These are phyloP conservation scores for Temnothorax nylanderi DNA, from an alignment of 1,140 invertebrate genomes.

Conservation along the genomic window DNA sequence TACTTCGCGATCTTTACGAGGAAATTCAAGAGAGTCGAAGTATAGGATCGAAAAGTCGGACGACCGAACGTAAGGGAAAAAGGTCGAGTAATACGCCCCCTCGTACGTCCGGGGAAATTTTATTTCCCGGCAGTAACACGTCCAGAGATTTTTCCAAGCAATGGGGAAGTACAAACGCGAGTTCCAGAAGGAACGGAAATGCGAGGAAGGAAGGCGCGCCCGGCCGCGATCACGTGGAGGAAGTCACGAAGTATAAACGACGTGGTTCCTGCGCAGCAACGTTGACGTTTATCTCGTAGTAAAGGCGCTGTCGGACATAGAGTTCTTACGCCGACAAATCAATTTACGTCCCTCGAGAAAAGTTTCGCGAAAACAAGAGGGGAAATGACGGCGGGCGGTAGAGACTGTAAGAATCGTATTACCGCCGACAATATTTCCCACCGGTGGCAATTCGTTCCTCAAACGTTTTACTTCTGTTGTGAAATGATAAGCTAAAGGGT, in stretches of 20 bases:
- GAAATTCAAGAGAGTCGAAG: slow-evolving; percentile 8
- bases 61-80: slow-evolving; percentile 12
- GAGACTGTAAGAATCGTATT: slow-evolving; percentile 64
- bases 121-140: slow-evolving; percentile 57
- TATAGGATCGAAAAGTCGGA: slow-evolving; percentile 17
- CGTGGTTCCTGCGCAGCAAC: slow-evolving; percentile 31
- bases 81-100: slow-evolving; percentile 7
- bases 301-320: slow-evolving; percentile 51
- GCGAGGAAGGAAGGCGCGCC: slow-evolving; percentile 25
- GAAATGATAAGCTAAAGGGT: slow-evolving; percentile 44
- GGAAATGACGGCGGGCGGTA: slow-evolving; percentile 6
- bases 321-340: slow-evolving; percentile 70
- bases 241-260: slow-evolving; percentile 59
- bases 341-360: slow-evolving; percentile 66
- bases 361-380: slow-evolving; percentile 66
- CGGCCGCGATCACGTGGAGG: slow-evolving; percentile 42
- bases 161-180: slow-evolving; percentile 45
- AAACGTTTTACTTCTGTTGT: slow-evolving; percentile 14
- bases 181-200: slow-evolving; percentile 43
- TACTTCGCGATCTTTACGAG: slow-evolving; percentile 11
- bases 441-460: slow-evolving; percentile 27
- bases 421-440: slow-evolving; percentile 63
- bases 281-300: slow-evolving; percentile 63
- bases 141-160: slow-evolving; percentile 47
- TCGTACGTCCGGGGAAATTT: slow-evolving; percentile 31